Base-by-base conservation (phyloP, 2,797 vertebrate species). In the Harpagifer antarcticus region DNA sequence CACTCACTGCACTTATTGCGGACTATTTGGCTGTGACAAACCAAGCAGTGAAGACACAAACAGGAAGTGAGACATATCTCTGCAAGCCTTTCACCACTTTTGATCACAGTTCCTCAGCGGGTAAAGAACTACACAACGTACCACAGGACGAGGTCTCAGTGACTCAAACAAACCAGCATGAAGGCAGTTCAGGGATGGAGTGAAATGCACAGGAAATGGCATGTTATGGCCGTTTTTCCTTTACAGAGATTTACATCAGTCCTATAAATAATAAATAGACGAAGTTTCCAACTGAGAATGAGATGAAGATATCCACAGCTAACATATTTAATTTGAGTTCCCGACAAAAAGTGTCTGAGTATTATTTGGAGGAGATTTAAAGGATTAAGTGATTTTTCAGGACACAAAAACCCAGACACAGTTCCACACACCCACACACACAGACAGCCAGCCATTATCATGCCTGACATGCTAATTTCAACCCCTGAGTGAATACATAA, bases 391-490 rank as follows among this genome's bases (percentile, higher is more conserved):
- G 61, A 55, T 79, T 81, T 76, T 76, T 65, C 37, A 49, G 14
- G 40, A 64, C 11, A 78, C 50, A 78, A 74, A 75, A 74, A 77
- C 76, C 40, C 52, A 70, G 42, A 68, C 45, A 5, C 49, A 59
- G 76, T 78, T 75, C 68, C 64, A 14, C 55, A 45, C 57, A 58
- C 63, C 56, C 67, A 60, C 58, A 61, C 47, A 58, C 55, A 72
- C 40, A 62, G 20, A 68, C 72, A 68, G 59, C 27, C 19, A 67
- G 68, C 67, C 72, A 79, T 86, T 86, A 77, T 91, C 81, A 89
- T 85, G 85, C 73, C 69, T 52, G 68, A 84, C 80, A 84, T 90
- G 85, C 78, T 89, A 84, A 91, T 92, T 85, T 81, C 49, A 54
- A 71, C 88, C 82, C 75, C 72, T 61, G 76, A 79, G 74, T 71